Conservation (phyloP, 1,140 invertebrate species). For the Dendroctonus valens region DNA sequence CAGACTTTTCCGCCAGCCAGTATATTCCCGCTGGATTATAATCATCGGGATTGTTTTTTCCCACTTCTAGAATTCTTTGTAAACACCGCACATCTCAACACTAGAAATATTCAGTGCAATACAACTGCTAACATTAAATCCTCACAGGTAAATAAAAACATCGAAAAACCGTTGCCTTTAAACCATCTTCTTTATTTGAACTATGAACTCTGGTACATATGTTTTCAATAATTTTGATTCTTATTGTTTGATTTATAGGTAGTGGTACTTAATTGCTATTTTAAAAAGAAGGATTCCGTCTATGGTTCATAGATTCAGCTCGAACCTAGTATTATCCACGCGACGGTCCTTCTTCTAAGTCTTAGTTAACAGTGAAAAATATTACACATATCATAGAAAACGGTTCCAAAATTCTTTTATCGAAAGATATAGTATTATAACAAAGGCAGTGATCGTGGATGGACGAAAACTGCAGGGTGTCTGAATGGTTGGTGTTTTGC, state of each 20-base stretch:
- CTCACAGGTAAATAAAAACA: no score
- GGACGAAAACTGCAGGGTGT: background rate
- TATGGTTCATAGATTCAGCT: background rate
- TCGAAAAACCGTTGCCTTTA: background rate
- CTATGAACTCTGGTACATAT: conserved; percentile 17
- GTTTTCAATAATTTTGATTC: conserved; percentile 14
- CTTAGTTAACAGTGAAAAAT: conserved; percentile 12
- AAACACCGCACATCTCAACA: no score
- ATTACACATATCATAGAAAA: conserved; percentile 8
- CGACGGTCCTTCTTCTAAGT: background rate
- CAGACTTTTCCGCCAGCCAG: no score
- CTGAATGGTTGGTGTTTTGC: background rate
- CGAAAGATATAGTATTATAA: conserved; percentile 13
- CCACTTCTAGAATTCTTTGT: no score
- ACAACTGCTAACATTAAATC: no score
- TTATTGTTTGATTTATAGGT: conserved; percentile 14
- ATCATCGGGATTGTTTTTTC: no score
- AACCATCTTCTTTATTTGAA: conserved; percentile 18
- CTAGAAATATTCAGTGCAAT: no score
- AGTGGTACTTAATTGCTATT: conserved; percentile 12
- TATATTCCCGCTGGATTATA: no score
- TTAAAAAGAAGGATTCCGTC: background rate
- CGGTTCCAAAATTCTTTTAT: conserved; percentile 15
- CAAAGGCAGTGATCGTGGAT: conserved; percentile 2
- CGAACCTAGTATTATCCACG: background rate